Conservation (phyloP, 1,140 invertebrate species). For the Caenorhabditis brenneri region DNA sequence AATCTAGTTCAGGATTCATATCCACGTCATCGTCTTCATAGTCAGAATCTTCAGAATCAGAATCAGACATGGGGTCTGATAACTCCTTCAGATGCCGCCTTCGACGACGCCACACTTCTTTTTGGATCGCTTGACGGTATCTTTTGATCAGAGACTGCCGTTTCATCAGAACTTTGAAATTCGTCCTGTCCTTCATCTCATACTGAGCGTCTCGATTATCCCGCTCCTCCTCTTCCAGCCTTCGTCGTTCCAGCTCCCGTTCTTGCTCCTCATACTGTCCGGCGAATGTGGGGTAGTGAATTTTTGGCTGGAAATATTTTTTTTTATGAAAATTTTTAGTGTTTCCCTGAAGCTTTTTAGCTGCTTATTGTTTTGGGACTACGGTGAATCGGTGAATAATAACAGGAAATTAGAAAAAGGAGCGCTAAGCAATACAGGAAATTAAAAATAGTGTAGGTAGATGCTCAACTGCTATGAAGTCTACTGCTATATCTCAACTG, state of each 20-base stretch:
- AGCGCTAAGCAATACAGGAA: too few species aligned
- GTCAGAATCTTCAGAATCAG: too few species aligned
- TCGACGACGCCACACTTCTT: too few species aligned
- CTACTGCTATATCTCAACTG: too few species aligned
- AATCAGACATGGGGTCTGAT: neutral
- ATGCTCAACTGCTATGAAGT: too few species aligned
- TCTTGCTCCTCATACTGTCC: neutral
- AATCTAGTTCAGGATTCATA: too few species aligned
- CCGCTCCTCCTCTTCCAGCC: neutral
- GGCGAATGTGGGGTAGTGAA: neutral
- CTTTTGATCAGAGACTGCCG: neutral
- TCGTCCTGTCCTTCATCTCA: neutral
- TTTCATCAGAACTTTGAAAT: neutral
- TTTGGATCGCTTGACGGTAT: neutral
- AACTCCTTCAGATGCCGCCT: neutral
- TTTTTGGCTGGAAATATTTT: neutral
- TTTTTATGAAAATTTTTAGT: neutral
- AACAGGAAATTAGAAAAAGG: too few species aligned
- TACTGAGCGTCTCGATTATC: neutral
- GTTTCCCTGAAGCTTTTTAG: too few species aligned
- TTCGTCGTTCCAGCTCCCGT: neutral
- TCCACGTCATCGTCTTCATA: too few species aligned
- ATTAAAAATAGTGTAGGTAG: too few species aligned
- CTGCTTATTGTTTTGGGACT: too few species aligned
- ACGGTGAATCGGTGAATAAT: too few species aligned